Percentiles rank a stretch among this genome's conserved stretches.
Evolutionary conservation across 2,797 vertebrate genomes (phyloP).

Genomic region (Sebastes nivosus): DNA sequence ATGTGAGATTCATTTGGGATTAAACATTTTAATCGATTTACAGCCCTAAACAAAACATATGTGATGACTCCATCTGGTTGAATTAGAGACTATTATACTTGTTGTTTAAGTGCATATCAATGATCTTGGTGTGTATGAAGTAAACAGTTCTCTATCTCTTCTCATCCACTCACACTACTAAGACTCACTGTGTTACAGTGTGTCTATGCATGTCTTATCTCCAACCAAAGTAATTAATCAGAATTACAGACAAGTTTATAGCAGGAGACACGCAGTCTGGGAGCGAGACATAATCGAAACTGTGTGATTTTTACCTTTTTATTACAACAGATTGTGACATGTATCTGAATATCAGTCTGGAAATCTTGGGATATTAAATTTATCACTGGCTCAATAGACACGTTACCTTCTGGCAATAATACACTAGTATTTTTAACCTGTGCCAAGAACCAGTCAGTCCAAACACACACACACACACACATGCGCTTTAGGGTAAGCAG

Average conservation of each 20-base stretch:
- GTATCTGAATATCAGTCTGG: conserved; percentile 3
- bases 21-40: too few species aligned
- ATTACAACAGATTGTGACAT: conserved; percentile 24
- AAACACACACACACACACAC: background rate
- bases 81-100: background rate
- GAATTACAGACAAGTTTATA: conserved; percentile 34
- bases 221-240: conserved; percentile 28
- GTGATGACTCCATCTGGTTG: background rate
- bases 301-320: conserved; percentile 18
- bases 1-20: too few species aligned
- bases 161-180: background rate
- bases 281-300: background rate
- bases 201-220: background rate
- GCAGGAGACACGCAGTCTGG: conserved; percentile 46
- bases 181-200: background rate
- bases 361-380: background rate
- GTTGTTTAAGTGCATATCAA: background rate
- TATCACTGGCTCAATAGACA: background rate
- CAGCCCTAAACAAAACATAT: too few species aligned
- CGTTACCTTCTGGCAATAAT: conserved; percentile 1
- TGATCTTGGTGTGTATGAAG: background rate
- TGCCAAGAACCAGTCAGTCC: conserved; percentile 28
- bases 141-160: background rate
- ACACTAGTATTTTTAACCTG: background rate
- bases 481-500: background rate